Conservation (phyloP, 1,140 invertebrate species). For the Temnothorax longispinosus region DNA sequence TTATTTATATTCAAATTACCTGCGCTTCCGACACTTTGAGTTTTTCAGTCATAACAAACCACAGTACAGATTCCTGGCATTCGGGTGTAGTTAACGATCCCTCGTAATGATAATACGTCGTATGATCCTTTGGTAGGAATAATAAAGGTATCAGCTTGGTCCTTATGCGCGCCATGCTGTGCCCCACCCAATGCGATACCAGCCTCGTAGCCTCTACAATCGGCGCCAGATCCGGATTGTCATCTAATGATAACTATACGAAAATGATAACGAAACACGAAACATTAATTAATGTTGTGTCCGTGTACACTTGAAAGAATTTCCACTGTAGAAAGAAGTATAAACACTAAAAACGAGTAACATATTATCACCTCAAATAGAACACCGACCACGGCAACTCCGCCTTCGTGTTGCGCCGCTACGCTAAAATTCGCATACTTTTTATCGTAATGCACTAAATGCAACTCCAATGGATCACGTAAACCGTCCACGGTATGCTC, state of each 20-base stretch:
- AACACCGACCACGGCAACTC: constrained; percentile 90
- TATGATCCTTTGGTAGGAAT: constrained; percentile 86
- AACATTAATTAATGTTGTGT: background rate
- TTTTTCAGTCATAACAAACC: constrained; percentile 89
- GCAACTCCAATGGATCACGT: constrained; percentile 88
- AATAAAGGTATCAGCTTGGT: constrained; percentile 81
- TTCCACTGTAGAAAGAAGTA: constrained; percentile 46
- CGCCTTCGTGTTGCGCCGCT: constrained; percentile 87
- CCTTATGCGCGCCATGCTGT: constrained; percentile 61
- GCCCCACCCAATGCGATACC: constrained; percentile 73
- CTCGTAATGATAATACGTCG: constrained; percentile 88
- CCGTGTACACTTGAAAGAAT: background rate
- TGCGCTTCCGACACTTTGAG: constrained; percentile 87
- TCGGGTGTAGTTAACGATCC: constrained; percentile 92
- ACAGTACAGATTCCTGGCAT: constrained; percentile 90
- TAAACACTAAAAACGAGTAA: background rate
- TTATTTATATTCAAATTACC: constrained; percentile 78
- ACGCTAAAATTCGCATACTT: constrained; percentile 86
- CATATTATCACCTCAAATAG: constrained; percentile 88
- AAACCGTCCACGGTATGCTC: constrained; percentile 90
- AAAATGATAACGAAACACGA: constrained; percentile 44
- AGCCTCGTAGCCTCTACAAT: constrained; percentile 84
- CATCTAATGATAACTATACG: constrained; percentile 78
- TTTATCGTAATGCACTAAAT: constrained; percentile 90
- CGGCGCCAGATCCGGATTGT: constrained; percentile 84